Evolutionary conservation across 2,888 invertebrate genomes (phyloP), one percentile per base, ranked within the genome.

Genomic region (Aspidiotus destructor): DNA sequence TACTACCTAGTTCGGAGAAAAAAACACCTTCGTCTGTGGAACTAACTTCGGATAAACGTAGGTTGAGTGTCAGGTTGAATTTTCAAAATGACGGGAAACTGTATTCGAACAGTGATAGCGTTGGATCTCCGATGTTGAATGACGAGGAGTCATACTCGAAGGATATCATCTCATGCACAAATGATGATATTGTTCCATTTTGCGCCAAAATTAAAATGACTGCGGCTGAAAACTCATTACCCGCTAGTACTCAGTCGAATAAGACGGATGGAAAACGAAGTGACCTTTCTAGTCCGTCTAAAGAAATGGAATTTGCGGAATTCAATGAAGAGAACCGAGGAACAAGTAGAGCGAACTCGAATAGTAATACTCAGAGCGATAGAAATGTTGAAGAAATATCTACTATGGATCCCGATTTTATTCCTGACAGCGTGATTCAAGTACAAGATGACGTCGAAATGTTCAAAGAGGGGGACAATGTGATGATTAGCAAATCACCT

Each of bases 61-160:
- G 48, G 17, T 11, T 60, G 40, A 67, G 60, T n/a, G 57, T 42
- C n/a, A 42, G 67, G 17, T 48, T 67, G 41, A 67, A 58, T 44
- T 67, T 67, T 52, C 42, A 65, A 11, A 8, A 42, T 17, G 40
- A 52, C 13, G 55, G 16, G 13, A 17, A 54, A 9, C 55, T 13
- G 6, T 9, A 52, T 9, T 28, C 28, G 5, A 5, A 28, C 28
- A 28, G 28, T 28, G 28, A 28, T 8, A 2, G 9, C 40, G 58
- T 10, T 13, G 11, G 7, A 40, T 28, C 28, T 28, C 2, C 13
- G 10, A 11, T 16, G 10, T 10, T 13, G 8, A 16, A 40, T 28
- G 13, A 13, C 17, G 58, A 13, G 28, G 28, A 55, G 3, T 11
- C 7, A 2, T n/a, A 48, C 10, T 48, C 48, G 48, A 11, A 11